Evolutionary conservation across 2,113 vertebrate genomes (phyloP).

Genomic region (Colossoma macropomum): DNA sequence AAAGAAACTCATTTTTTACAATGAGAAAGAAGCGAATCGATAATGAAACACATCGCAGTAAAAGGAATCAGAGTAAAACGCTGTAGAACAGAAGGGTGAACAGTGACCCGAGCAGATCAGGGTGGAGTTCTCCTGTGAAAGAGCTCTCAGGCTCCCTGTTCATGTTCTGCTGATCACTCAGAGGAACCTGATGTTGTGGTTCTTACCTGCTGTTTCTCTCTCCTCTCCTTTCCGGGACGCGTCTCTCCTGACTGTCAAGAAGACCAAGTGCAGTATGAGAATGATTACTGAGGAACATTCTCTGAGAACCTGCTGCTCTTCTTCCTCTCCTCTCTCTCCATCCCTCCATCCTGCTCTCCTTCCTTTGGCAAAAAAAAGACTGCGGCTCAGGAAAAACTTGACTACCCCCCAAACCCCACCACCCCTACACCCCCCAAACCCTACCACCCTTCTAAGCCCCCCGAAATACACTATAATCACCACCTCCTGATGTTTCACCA

Average conservation of each 20-base stretch:
- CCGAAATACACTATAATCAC: background rate
- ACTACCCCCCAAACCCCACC: background rate
- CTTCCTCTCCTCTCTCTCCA: slow-evolving; percentile 37
- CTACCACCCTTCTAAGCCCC: background rate
- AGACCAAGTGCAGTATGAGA: slow-evolving; percentile 81
- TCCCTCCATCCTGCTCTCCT: slow-evolving; percentile 25
- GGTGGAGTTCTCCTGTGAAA: no score
- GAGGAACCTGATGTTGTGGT: no score
- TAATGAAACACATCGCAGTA: no score
- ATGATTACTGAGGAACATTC: slow-evolving; percentile 80
- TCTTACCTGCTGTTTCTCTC: slow-evolving; percentile 60
- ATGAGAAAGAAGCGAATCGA: no score
- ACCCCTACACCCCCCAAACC: slow-evolving; percentile 5
- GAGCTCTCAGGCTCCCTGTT: no score
- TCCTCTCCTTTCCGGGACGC: slow-evolving; percentile 59
- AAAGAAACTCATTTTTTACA: no score
- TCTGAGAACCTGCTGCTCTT: slow-evolving; percentile 55
- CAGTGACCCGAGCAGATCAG: no score
- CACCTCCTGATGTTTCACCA: slow-evolving; percentile 42
- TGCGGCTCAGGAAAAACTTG: slow-evolving; percentile 18
- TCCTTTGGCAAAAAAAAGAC: slow-evolving; percentile 35
- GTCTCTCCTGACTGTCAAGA: slow-evolving; percentile 54
- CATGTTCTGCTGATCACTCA: no score
- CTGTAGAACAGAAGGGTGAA: no score
- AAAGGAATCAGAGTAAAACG: no score